These are phyloP conservation scores for Andrena flavipes DNA, from an alignment of 2,888 invertebrate species.

Conservation along the genomic window DNA sequence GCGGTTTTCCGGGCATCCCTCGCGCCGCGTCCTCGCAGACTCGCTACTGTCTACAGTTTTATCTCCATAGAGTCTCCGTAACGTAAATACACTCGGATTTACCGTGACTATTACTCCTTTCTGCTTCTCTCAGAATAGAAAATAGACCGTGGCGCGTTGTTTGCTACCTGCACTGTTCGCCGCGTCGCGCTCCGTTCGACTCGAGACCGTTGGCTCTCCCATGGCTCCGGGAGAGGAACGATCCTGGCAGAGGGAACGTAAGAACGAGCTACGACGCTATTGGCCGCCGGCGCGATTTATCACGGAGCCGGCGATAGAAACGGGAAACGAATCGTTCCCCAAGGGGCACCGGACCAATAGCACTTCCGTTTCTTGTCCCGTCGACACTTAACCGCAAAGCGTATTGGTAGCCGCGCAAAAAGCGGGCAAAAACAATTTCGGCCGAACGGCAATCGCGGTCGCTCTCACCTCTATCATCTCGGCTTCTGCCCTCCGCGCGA, in stretches of 20 bases:
- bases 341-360: conserved; percentile 68
- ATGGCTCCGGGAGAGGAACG: conserved; percentile 60
- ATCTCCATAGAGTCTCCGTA: too few species aligned
- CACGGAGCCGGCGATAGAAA: conserved; percentile 69
- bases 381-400: conserved; percentile 67
- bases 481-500: neutral
- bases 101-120: too few species aligned
- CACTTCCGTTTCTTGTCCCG: conserved; percentile 62
- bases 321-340: conserved; percentile 80
- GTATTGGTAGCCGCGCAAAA: conserved; percentile 46
- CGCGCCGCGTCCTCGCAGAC: neutral
- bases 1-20: neutral
- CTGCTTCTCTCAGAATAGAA: conserved; percentile 17
- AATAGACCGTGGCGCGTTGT: conserved; percentile 48
- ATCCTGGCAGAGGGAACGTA: conserved; percentile 50
- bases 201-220: conserved; percentile 14
- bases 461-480: conserved; percentile 21
- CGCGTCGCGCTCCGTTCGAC: neutral
- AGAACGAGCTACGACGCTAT: conserved; percentile 65
- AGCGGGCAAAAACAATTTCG: conserved; percentile 63
- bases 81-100: too few species aligned
- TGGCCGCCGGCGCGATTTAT: conserved; percentile 79
- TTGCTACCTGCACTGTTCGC: neutral
- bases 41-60: neutral
- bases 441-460: conserved; percentile 34